Evolutionary conservation across 2,797 vertebrate species (phyloP).

Genomic region (Mus caroli): DNA sequence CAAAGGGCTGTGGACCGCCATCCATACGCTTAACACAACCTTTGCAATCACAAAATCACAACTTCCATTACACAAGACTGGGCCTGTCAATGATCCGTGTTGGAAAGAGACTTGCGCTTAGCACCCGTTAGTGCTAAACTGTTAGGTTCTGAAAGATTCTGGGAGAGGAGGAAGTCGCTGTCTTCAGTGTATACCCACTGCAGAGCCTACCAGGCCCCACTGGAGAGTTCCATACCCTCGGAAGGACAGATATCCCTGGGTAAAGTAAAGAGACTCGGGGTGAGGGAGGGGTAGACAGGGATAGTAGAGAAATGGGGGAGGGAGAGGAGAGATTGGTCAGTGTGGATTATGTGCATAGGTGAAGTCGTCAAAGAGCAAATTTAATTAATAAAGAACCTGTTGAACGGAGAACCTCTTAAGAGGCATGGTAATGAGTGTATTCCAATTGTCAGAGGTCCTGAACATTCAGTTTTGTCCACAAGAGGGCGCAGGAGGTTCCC

Average conservation of each 20-base stretch:
- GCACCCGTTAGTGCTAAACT: not conserved
- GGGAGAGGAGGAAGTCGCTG: not conserved
- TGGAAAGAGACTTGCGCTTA: not conserved
- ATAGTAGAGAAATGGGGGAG: not conserved
- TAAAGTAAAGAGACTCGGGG: not conserved
- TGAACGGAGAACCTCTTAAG: not conserved
- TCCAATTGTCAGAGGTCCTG: not conserved
- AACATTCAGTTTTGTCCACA: conserved; percentile 61
- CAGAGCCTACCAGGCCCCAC: not conserved
- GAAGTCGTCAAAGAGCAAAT: not conserved
- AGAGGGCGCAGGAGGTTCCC: conserved; percentile 70
- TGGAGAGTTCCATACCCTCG: not conserved
- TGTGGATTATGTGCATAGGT: too few species aligned
- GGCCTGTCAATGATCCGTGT: not conserved
- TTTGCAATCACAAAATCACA: not conserved
- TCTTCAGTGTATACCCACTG: not conserved
- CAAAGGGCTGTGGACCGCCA: too few species aligned
- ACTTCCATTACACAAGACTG: not conserved
- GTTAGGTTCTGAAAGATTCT: not conserved
- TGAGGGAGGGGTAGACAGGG: not conserved
- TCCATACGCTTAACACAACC: not conserved
- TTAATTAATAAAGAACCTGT: not conserved
- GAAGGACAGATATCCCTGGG: not conserved
- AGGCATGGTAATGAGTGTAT: not conserved
- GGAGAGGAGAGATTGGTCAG: too few species aligned